A percentile compares a stretch with the other conserved stretches of the same genome.
These are phyloP conservation scores for Ascidia mentula DNA, from an alignment of 23 tunicate species.

Conservation along the genomic window DNA sequence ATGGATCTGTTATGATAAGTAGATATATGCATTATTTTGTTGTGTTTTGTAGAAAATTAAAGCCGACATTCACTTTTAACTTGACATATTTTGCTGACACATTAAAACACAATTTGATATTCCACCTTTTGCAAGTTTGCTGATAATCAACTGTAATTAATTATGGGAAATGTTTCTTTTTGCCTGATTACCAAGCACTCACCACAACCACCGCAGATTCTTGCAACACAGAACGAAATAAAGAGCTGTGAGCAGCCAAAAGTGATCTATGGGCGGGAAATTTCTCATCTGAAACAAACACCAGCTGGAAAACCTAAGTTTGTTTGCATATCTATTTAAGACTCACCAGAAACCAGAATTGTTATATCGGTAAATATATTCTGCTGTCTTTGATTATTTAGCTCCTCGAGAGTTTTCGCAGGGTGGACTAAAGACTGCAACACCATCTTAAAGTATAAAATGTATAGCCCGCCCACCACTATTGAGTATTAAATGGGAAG, in stretches of 20 bases:
- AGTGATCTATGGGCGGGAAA: slow-evolving; percentile 57
- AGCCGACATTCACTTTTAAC: too few relatives aligned
- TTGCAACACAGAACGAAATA: slow-evolving; percentile 47
- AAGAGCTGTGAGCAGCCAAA: slow-evolving; percentile 68
- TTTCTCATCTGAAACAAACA: slow-evolving; percentile 27
- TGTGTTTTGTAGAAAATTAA: too few relatives aligned
- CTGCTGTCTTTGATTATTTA: slow-evolving; percentile 49
- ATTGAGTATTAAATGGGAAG: too few relatives aligned
- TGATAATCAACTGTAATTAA: background rate
- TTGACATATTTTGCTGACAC: too few relatives aligned
- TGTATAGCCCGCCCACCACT: too few relatives aligned
- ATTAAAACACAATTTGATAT: too few relatives aligned
- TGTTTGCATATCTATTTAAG: background rate
- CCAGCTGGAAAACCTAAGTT: background rate
- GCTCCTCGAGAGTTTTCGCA: slow-evolving; percentile 41
- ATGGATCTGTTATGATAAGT: too few relatives aligned
- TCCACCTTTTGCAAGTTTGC: too few relatives aligned
- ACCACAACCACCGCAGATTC: slow-evolving; percentile 33
- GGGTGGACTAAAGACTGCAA: slow-evolving; percentile 51
- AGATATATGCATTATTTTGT: too few relatives aligned
- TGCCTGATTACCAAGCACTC: background rate
- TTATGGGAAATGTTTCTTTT: background rate
- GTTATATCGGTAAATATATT: slow-evolving; percentile 56
- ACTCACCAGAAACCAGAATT: slow-evolving; percentile 33
- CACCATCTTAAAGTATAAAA: slow-evolving; percentile 39